These are phyloP conservation scores for Okamejei kenojei DNA, from an alignment of 2,797 vertebrate genomes.

Conservation along the genomic window DNA sequence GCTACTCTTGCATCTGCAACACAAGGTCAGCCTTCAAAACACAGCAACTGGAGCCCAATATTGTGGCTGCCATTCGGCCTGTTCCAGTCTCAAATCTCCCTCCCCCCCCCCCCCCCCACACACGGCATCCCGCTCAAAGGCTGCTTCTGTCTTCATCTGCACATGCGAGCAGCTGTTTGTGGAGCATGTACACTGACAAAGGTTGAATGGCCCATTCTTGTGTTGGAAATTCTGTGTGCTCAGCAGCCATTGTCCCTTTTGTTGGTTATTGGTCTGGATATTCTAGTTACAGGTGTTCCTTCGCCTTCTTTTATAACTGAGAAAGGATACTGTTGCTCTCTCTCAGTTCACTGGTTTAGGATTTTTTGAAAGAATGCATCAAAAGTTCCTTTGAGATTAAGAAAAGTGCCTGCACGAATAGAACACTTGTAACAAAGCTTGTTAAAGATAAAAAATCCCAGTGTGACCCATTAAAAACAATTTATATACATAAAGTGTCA, in stretches of 20 bases:
- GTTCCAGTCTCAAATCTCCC: background rate
- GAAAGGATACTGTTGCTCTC: background rate
- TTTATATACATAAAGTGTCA: background rate
- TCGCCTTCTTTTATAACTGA: background rate
- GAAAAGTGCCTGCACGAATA: background rate
- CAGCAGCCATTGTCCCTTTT: background rate
- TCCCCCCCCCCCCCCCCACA: too few species aligned
- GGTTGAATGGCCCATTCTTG: background rate
- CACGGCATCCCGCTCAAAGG: too few species aligned
- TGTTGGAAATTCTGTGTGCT: background rate
- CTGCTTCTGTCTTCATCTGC: too few species aligned
- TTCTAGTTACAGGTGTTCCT: background rate
- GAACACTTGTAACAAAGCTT: background rate
- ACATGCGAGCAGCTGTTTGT: background rate
- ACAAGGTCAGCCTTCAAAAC: conserved; percentile 57
- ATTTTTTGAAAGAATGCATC: background rate
- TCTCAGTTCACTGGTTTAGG: background rate
- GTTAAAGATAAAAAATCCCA: background rate
- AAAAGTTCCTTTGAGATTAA: background rate
- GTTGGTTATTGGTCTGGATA: background rate
- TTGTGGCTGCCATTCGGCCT: too few species aligned
- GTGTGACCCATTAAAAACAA: background rate
- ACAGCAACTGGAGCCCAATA: background rate
- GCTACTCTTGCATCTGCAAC: conserved; percentile 75
- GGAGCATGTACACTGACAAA: background rate